These are phyloP conservation scores for Phylloscopus whistleri DNA, from an alignment of 2,113 vertebrate genomes.

Conservation along the genomic window DNA sequence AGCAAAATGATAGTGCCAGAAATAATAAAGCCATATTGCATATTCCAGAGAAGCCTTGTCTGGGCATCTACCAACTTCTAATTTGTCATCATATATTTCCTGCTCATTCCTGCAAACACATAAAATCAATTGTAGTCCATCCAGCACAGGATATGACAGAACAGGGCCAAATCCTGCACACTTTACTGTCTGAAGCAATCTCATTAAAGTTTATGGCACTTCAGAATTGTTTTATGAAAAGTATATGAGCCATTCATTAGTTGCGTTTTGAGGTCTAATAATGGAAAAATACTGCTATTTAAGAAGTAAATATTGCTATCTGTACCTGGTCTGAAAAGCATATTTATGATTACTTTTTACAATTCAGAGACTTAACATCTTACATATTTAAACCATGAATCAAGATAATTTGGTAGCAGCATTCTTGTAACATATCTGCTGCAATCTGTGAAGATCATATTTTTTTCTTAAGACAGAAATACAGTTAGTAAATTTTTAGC, in stretches of 20 bases:
- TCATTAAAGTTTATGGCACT: not conserved
- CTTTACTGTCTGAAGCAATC: not conserved
- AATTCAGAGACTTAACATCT: not conserved
- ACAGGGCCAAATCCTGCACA: not conserved
- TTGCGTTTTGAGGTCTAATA: not conserved
- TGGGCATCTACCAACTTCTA: not conserved
- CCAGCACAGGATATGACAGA: not conserved
- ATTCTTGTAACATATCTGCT: not conserved
- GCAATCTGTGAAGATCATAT: not conserved
- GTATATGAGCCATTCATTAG: not conserved
- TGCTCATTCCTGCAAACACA: not conserved
- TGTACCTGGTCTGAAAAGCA: not conserved
- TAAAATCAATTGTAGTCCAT: not conserved
- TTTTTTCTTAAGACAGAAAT: not conserved
- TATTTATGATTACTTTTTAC: not conserved
- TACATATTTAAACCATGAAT: not conserved
- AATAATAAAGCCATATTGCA: not conserved
- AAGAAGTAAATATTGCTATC: not conserved
- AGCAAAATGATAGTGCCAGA: not conserved
- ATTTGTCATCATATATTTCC: not conserved
- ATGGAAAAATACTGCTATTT: not conserved
- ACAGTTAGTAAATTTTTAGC: not conserved
- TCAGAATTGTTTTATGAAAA: not conserved
- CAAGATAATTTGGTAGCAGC: not conserved
- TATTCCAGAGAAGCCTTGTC: not conserved